Evolutionary conservation across 2,888 invertebrate species (phyloP).

Genomic region (Agrilus mali): DNA sequence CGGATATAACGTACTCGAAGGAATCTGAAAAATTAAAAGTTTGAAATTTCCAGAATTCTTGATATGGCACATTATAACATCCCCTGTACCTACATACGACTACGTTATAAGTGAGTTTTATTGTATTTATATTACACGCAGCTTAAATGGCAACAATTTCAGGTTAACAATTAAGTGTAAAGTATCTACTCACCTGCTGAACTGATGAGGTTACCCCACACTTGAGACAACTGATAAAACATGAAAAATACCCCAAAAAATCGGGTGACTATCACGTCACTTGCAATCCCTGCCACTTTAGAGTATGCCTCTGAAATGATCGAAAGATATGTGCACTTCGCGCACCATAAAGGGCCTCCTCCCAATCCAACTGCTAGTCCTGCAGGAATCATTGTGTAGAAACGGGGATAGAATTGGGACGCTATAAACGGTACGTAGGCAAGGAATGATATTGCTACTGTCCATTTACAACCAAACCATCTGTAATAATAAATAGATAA

Average conservation of each 20-base stretch:
- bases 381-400: constrained; percentile 72
- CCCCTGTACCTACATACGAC: too few relatives aligned
- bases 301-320: constrained; percentile 71
- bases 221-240: constrained; percentile 92
- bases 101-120: too few relatives aligned
- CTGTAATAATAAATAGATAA: constrained; percentile 38
- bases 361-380: constrained; percentile 76
- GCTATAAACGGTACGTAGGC: constrained; percentile 87
- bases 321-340: constrained; percentile 88
- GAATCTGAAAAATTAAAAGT: too few relatives aligned
- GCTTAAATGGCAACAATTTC: too few relatives aligned
- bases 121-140: too few relatives aligned
- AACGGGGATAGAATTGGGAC: constrained; percentile 79
- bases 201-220: constrained; percentile 87
- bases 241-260: constrained; percentile 95
- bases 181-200: constrained; percentile 56
- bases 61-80: too few relatives aligned
- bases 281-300: constrained; percentile 50
- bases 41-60: too few relatives aligned
- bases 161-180: too few relatives aligned
- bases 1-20: too few relatives aligned
- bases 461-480: constrained; percentile 84
- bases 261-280: constrained; percentile 71
- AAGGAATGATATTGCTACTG: constrained; percentile 70
- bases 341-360: constrained; percentile 90